Evolutionary conservation across 1,140 invertebrate genomes (phyloP).

Genomic region (Drosophila leontia): DNA sequence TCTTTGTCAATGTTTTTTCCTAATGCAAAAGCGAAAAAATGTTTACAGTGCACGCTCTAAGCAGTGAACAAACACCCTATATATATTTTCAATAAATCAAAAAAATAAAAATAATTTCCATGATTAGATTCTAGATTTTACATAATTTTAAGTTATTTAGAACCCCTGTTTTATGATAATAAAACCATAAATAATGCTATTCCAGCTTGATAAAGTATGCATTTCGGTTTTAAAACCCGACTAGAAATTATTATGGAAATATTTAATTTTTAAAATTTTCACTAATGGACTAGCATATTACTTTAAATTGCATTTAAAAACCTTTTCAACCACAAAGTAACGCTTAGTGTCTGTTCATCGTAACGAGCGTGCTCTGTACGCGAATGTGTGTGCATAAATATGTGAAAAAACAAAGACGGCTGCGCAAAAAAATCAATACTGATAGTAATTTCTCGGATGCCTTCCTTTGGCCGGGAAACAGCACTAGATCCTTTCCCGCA

Average conservation of each 20-base stretch:
- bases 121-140: neutral
- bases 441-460: constrained; percentile 58
- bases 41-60: constrained; percentile 13
- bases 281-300: neutral
- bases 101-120: no score
- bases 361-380: constrained; percentile 17
- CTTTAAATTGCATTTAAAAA: neutral
- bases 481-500: constrained; percentile 21
- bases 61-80: neutral
- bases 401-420: constrained; percentile 63
- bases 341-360: neutral
- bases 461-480: constrained; percentile 14
- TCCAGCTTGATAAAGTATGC: neutral
- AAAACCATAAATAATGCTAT: neutral
- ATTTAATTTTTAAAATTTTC: neutral
- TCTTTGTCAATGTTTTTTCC: constrained; percentile 26
- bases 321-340: neutral
- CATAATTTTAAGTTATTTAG: no score
- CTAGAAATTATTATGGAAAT: neutral
- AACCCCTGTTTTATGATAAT: neutral
- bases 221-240: neutral
- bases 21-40: constrained; percentile 49
- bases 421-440: constrained; percentile 72
- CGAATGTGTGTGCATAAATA: constrained; percentile 63
- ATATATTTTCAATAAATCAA: neutral